Conservation (phyloP, 2,797 vertebrate species). For the Eulemur mongoz region DNA sequence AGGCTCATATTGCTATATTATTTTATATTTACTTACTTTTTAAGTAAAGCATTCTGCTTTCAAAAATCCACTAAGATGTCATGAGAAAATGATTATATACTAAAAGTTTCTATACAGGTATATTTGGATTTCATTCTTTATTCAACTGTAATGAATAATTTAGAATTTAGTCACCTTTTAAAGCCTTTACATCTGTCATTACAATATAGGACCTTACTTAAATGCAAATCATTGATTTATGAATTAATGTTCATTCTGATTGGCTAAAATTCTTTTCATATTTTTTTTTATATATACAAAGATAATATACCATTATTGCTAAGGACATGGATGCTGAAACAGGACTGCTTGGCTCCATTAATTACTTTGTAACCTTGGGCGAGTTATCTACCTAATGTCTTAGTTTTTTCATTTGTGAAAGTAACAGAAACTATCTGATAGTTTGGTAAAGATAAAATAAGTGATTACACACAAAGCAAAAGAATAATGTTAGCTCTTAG, state of each 20-base stretch:
- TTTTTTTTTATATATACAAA: background rate
- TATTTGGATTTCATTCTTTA: background rate
- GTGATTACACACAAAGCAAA: background rate
- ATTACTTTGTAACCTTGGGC: background rate
- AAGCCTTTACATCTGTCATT: background rate
- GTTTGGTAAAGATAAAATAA: background rate
- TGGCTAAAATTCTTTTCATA: background rate
- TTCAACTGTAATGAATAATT: background rate
- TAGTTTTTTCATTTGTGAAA: conserved; percentile 40
- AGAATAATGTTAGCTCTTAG: background rate
- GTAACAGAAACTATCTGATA: background rate
- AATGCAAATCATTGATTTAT: background rate
- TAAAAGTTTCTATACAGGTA: background rate
- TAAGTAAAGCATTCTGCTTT: background rate
- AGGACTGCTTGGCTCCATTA: background rate
- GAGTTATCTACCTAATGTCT: background rate
- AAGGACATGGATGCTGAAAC: background rate
- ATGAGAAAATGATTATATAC: background rate
- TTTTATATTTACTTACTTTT: conserved; percentile 22
- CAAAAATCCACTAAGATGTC: background rate
- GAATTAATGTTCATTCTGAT: background rate
- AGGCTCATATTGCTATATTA: background rate
- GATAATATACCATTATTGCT: background rate
- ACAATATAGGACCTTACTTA: background rate
- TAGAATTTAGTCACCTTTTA: background rate